A percentile compares a stretch with the other conserved stretches of the same genome.
Evolutionary conservation across 1,140 invertebrate species (phyloP).

Genomic region (Neodiprion lecontei): DNA sequence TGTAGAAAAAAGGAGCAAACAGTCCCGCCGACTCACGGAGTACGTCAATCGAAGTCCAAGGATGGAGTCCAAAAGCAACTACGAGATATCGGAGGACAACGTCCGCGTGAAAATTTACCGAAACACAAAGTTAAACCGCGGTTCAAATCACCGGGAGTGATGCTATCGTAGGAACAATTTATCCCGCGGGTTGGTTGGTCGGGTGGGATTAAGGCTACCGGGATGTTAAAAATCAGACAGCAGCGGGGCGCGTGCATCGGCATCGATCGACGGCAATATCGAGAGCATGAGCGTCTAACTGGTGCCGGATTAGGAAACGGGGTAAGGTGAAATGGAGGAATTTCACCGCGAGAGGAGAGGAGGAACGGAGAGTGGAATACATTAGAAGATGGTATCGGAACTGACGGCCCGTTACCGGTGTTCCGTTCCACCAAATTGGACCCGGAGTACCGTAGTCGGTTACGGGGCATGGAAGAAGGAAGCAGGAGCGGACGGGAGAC

Average conservation of each 20-base stretch:
- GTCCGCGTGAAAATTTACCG: no score
- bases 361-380: conserved; percentile 30
- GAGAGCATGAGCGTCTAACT: not conserved
- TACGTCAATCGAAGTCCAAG: no score
- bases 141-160: not conserved
- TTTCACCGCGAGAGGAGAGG: not conserved
- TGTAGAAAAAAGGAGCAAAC: no score
- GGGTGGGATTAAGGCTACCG: not conserved
- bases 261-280: not conserved
- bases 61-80: no score
- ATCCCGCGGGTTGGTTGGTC: not conserved
- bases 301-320: not conserved
- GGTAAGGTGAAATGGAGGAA: not conserved
- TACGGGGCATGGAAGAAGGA: not conserved
- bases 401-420: conserved; percentile 44
- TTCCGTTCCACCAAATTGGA: conserved; percentile 43
- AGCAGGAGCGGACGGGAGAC: not conserved
- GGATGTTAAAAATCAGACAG: not conserved
- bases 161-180: not conserved
- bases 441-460: conserved; percentile 19
- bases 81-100: no score
- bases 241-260: not conserved
- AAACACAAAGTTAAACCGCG: no score
- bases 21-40: no score
- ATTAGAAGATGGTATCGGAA: conserved; percentile 44